Conservation (phyloP, 2,797 vertebrate genomes). For the Lindbergichthys nudifrons region DNA sequence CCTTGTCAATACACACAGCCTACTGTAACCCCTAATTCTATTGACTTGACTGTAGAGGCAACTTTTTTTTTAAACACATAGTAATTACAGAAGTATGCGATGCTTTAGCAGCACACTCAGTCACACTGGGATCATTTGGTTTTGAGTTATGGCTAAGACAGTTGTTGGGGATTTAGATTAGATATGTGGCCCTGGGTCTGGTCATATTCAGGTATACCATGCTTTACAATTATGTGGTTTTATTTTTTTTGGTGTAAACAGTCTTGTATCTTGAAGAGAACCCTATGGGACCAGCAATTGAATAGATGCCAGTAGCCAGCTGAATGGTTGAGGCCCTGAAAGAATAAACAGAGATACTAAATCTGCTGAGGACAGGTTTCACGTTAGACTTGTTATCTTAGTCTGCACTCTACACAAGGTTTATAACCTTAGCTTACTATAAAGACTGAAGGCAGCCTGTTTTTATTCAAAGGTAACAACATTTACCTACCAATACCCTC, state of each 20-base stretch:
- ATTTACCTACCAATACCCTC: accelerated
- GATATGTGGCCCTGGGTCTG: constrained; percentile 37
- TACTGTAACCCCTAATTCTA: constrained; percentile 54
- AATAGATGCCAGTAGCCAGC: constrained; percentile 28
- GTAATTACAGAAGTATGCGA: constrained; percentile 76
- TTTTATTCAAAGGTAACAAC: background rate
- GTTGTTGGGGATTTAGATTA: constrained; percentile 55
- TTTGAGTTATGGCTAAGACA: constrained; percentile 59
- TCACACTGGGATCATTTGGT: constrained; percentile 56
- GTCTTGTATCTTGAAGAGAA: constrained; percentile 44
- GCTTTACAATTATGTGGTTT: constrained; percentile 61
- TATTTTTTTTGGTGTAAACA: constrained; percentile 69
- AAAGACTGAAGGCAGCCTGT: background rate
- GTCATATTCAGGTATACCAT: constrained; percentile 64
- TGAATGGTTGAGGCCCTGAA: constrained; percentile 31
- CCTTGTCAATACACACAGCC: constrained; percentile 51
- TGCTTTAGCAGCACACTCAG: constrained; percentile 60
- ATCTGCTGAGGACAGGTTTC: constrained; percentile 6
- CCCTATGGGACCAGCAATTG: constrained; percentile 19
- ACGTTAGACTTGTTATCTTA: constrained; percentile 10
- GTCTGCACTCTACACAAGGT: background rate
- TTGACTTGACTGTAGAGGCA: constrained; percentile 57
- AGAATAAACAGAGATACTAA: constrained; percentile 18
- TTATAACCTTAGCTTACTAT: background rate
- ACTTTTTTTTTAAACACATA: constrained; percentile 62